Conservation (phyloP, 2,797 vertebrate genomes). For the Gephyroberyx darwinii region DNA sequence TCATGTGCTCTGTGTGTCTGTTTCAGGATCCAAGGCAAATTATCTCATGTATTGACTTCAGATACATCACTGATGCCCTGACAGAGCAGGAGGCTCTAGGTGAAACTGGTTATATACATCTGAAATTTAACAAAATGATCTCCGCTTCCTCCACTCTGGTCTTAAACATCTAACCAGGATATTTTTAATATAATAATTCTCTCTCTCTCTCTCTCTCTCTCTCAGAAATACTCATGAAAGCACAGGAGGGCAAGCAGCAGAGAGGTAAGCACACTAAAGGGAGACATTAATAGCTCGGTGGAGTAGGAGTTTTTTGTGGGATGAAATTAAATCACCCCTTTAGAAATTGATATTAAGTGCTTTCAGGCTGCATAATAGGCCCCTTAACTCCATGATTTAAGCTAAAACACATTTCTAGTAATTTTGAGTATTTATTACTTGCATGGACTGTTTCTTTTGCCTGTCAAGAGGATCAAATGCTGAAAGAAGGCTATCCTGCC, state of each 20-base stretch:
- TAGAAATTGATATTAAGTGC: slow-evolving; percentile 27
- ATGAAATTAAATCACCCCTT: slow-evolving; percentile 44
- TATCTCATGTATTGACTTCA: slow-evolving; percentile 87
- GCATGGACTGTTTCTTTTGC: slow-evolving; percentile 23
- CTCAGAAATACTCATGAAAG: slow-evolving; percentile 81
- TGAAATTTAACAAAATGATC: background rate
- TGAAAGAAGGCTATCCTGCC: slow-evolving; percentile 80
- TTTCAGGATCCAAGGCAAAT: slow-evolving; percentile 80
- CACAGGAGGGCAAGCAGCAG: slow-evolving; percentile 78
- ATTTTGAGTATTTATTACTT: slow-evolving; percentile 17
- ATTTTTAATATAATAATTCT: background rate
- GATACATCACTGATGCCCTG: slow-evolving; percentile 84
- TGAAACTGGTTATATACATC: slow-evolving; percentile 56
- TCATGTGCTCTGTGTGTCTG: slow-evolving; percentile 11
- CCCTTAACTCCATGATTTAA: slow-evolving; percentile 10
- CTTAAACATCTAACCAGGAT: background rate
- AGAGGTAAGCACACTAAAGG: slow-evolving; percentile 75
- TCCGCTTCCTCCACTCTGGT: background rate
- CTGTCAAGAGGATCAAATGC: slow-evolving; percentile 81
- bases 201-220: slow-evolving; percentile 33
- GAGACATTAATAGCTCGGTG: slow-evolving; percentile 37
- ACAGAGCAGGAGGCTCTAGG: slow-evolving; percentile 84
- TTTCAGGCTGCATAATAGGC: slow-evolving; percentile 35
- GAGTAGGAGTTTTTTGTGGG: slow-evolving; percentile 14
- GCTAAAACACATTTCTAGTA: slow-evolving; percentile 30